Evolutionary conservation across 2,113 vertebrate species (phyloP), one percentile per base, ranked within the genome.

Genomic region (Phalacrocorax aristotelis): DNA sequence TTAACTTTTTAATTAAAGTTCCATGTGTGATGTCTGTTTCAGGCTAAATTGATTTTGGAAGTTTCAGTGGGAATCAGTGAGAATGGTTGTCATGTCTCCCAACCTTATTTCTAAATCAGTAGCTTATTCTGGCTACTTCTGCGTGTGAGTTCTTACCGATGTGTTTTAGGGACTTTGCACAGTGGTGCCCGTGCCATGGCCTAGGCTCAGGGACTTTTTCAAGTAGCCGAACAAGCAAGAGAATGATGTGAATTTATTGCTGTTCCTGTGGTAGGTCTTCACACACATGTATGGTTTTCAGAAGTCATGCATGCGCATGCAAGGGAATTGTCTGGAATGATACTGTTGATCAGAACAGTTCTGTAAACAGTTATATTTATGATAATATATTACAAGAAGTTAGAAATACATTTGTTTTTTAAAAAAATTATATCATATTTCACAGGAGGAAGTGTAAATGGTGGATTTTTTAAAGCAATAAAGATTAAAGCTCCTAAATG

Each of bases 261-360:
- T 44, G 15, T n/a, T 71, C 20, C 22, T 49, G 14, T 27, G 26
- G 36, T 42, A 38, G 42, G 29, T 79, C 30, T 74, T 60, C 29
- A 5, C 46, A 7, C 30, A 19, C 2, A 0, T 27, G 14, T n/a
- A 36, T 1, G 1, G 34, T 69, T 94, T 87, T 84, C 61, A 42
- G 54, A 61, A 89, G 27, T 81, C 36, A 14, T 27, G 25, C 16
- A 15, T 78, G 11, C 29, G 34, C 15, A 14, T 0, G 0, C 20
- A 55, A 69, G n/a, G 61, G 75, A 42, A 72, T 27, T 69, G 40
- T 42, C 19, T 29, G 27, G 27, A 78, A 15, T 66, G 57, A 21
- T 64, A n/a, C 8, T 58, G 34, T 66, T 60, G 44, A 65, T 69
- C 36, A 82, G 9, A 84, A 49, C 22, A 38, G 46, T 70, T 90